Percentiles rank a stretch among this genome's conserved stretches.
Conservation (phyloP, 1,140 invertebrate genomes). For the Telenomus remus region DNA sequence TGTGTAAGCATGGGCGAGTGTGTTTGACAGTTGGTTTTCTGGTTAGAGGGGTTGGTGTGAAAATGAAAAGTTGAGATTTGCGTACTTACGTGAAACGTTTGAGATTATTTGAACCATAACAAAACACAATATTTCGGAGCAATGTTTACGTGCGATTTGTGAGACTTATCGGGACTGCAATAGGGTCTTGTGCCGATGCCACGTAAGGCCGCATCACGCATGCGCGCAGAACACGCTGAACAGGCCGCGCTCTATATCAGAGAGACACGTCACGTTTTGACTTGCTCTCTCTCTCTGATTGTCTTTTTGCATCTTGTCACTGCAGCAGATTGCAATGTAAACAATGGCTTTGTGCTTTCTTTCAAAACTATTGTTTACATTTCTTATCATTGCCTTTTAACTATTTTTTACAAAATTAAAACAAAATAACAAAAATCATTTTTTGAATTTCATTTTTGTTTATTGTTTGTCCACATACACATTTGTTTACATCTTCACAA, state of each 20-base stretch:
- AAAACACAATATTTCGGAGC: constrained; percentile 62
- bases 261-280: constrained; percentile 65
- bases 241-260: constrained; percentile 45
- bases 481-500: too few relatives aligned
- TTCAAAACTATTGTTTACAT: too few relatives aligned
- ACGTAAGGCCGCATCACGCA: constrained; percentile 79
- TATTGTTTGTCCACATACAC: too few relatives aligned
- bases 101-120: constrained; percentile 70
- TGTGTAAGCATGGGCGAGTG: constrained; percentile 5
- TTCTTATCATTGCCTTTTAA: too few relatives aligned
- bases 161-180: constrained; percentile 68
- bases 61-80: background rate
- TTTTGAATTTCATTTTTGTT: too few relatives aligned
- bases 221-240: constrained; percentile 66
- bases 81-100: constrained; percentile 63
- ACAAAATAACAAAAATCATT: too few relatives aligned
- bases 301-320: too few relatives aligned
- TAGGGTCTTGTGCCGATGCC: constrained; percentile 74
- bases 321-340: too few relatives aligned
- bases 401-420: too few relatives aligned
- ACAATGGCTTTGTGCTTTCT: too few relatives aligned
- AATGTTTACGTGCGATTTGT: constrained; percentile 68
- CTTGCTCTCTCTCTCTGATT: background rate
- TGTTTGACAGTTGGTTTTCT: constrained; percentile 14
- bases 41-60: background rate